Conservation (phyloP, 2,888 invertebrate species). For the Mechanitis mazaeus region DNA sequence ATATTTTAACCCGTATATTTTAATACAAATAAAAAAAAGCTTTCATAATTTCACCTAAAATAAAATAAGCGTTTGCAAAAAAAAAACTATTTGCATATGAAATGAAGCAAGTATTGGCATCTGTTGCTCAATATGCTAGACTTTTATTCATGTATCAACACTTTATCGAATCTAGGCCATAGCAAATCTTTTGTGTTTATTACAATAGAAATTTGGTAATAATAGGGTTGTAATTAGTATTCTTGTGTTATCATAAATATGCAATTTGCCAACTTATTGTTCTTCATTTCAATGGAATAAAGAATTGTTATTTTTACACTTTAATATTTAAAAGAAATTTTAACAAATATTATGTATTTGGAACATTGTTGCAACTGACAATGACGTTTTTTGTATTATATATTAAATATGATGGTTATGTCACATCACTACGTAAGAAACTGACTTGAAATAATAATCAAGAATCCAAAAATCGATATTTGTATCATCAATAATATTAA, state of each 20-base stretch:
- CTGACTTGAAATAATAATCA: no score
- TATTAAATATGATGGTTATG: no score
- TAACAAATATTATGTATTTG: no score
- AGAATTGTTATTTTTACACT: slow-evolving; percentile 14
- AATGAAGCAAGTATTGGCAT: slow-evolving; percentile 12
- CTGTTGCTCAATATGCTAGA: slow-evolving; percentile 16
- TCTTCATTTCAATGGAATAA: slow-evolving; percentile 36
- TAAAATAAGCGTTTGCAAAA: background rate
- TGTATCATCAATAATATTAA: no score
- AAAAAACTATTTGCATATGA: background rate
- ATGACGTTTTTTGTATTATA: no score
- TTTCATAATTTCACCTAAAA: background rate
- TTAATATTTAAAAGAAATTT: background rate
- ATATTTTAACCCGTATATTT: no score
- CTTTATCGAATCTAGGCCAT: slow-evolving; percentile 26
- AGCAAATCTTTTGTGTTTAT: slow-evolving; percentile 40
- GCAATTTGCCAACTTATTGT: slow-evolving; percentile 40
- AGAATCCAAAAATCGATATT: no score
- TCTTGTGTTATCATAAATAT: slow-evolving; percentile 36
- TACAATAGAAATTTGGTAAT: slow-evolving; percentile 40
- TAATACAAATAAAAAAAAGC: background rate
- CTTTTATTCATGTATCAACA: slow-evolving; percentile 39
- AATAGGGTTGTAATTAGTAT: slow-evolving; percentile 32
- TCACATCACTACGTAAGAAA: no score
- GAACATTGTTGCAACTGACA: no score